Base-by-base conservation (phyloP, 2,797 vertebrate genomes). In the Coluber constrictor region DNA sequence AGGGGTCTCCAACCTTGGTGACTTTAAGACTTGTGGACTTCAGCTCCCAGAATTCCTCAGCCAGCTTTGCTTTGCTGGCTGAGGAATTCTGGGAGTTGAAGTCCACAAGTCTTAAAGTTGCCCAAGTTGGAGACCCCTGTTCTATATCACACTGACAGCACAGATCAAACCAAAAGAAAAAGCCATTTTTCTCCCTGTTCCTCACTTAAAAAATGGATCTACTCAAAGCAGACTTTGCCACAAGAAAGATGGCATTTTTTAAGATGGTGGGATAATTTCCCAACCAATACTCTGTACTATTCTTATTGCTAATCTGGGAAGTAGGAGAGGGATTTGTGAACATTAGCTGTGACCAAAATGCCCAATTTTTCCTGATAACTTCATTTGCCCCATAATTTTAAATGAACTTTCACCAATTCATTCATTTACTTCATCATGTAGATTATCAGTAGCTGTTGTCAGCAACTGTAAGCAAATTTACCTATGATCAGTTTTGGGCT, bases 311-410 rank as follows among this genome's bases (percentile, higher is more conserved):
- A 61, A 15, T 90, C 89, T 92, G 57, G 79, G 70, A 66, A 74
- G 93, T 94, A 96, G 91, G 74, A 18, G 87, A 57, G 93, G 89
- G 92, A 90, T 90, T 94, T 93, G 37, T 93, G 94, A 89, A 94
- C 87, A 32, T 95, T 91, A 95, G 93, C 92, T 92, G 93, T 90
- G 87, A 93, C 87, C 94, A 93, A 94, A 95, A 93, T 90, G 93
- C 66, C 74, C 7, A 87, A 94, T 95, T 96, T 91, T 96, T 94
- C 96, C 95, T 93, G 86, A 93, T 95, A 94, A 94, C 63, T 86
- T 92, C 91, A 89, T 59, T 27, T 94, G 94, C 89, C n/a, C 63
- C 91, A 92, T 95, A 93, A 93, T 94, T 95, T 95, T 89, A 94
- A 96, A 95, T 37, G 43, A 94, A 92, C 90, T 95, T 87, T 92